Evolutionary conservation across 1,140 invertebrate genomes (phyloP).

Genomic region (Spodoptera litura): DNA sequence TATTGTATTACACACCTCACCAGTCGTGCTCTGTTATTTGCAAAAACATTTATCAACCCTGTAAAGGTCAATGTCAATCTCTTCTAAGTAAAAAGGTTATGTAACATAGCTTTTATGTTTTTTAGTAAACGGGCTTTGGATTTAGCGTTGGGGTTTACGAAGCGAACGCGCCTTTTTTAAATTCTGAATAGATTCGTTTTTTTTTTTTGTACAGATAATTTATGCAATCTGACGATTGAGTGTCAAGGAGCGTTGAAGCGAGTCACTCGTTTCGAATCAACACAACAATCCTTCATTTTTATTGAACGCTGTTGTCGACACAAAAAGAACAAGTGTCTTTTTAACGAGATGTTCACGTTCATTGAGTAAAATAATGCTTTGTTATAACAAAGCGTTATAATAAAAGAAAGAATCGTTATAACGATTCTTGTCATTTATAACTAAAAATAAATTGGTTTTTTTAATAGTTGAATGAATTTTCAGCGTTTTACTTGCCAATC

Average conservation of each 20-base stretch:
- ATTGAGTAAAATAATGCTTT: background rate
- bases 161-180: constrained; percentile 25
- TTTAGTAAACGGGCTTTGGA: constrained; percentile 10
- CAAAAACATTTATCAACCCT: constrained; percentile 21
- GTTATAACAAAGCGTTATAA: too few relatives aligned
- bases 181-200: background rate
- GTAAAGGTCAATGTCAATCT: constrained; percentile 30
- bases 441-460: too few relatives aligned
- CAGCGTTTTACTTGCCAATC: too few relatives aligned
- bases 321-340: background rate
- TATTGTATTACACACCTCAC: background rate
- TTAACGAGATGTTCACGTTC: background rate
- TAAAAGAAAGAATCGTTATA: too few relatives aligned
- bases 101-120: constrained; percentile 5
- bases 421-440: too few relatives aligned
- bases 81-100: constrained; percentile 25
- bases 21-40: background rate
- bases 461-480: too few relatives aligned
- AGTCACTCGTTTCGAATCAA: constrained; percentile 5
- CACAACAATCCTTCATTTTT: constrained; percentile 12
- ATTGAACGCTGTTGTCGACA: background rate
- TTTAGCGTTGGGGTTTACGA: background rate
- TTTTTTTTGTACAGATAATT: constrained; percentile 23
- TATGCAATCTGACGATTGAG: constrained; percentile 18
- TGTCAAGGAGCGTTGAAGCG: constrained; percentile 28